Percentiles rank a stretch among this genome's conserved stretches.
Conservation (phyloP, 2,888 invertebrate genomes). For the Gandaritis pyraliata region DNA sequence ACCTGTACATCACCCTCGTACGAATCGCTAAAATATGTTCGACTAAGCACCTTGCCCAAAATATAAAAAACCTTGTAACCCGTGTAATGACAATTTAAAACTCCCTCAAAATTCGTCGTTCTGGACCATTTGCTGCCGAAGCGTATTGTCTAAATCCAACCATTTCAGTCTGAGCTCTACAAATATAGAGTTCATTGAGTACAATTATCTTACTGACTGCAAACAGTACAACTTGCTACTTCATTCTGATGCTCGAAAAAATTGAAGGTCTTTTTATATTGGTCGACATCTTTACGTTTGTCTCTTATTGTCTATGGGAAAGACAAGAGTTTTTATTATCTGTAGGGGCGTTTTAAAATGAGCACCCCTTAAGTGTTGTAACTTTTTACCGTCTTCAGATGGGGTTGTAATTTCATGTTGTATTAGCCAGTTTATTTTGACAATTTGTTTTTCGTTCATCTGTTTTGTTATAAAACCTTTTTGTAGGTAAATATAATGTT, state of each 20-base stretch:
- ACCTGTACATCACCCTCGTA: conserved; percentile 46
- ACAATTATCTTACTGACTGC: not conserved
- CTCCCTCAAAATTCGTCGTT: conserved; percentile 70
- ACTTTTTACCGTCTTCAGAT: conserved; percentile 58
- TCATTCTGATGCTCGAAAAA: conserved; percentile 2
- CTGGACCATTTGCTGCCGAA: conserved; percentile 70
- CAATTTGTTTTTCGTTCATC: conserved; percentile 26
- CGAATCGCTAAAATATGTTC: conserved; percentile 63
- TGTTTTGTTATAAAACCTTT: not conserved
- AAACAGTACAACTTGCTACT: not conserved
- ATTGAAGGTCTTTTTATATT: conserved; percentile 47
- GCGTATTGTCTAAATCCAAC: conserved; percentile 63
- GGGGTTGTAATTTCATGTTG: conserved; percentile 59
- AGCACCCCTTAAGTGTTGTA: conserved; percentile 74
- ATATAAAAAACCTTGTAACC: conserved; percentile 75
- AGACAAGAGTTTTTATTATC: conserved; percentile 82
- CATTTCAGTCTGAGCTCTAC: conserved; percentile 49
- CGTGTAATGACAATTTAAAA: conserved; percentile 80
- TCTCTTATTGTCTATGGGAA: conserved; percentile 79
- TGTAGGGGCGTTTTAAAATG: conserved; percentile 76
- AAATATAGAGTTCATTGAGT: not conserved
- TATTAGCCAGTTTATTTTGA: conserved; percentile 44
- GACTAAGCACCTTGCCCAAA: conserved; percentile 65
- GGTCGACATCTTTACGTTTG: conserved; percentile 64
- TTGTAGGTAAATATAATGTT: not conserved